Evolutionary conservation across 2,113 vertebrate species (phyloP).

Genomic region (Calonectris borealis): DNA sequence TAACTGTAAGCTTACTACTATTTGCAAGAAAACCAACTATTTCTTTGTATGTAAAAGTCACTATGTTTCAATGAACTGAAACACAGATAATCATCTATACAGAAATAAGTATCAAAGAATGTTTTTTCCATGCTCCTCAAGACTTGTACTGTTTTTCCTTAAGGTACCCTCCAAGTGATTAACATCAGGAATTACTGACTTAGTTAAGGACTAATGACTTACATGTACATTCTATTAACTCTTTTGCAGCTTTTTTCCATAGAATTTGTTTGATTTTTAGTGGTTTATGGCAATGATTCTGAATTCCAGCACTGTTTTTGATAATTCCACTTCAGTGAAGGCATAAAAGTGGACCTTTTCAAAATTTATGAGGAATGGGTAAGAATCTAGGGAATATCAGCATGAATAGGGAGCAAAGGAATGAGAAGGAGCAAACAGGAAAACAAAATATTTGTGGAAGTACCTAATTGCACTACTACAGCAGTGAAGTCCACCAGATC

Average conservation of each 20-base stretch:
- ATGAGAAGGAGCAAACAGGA: background rate
- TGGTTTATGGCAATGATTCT: background rate
- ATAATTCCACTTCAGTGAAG: background rate
- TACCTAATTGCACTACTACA: slow-evolving; percentile 98
- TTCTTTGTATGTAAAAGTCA: background rate
- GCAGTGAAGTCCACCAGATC: slow-evolving; percentile 96
- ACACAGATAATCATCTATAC: background rate
- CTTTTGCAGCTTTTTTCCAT: background rate
- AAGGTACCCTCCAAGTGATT: background rate
- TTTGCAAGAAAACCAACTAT: background rate
- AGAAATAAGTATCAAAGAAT: background rate
- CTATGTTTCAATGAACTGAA: background rate
- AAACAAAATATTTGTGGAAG: background rate
- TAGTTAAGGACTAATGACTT: background rate
- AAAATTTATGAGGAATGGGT: background rate
- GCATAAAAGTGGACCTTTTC: background rate
- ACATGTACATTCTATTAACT: background rate
- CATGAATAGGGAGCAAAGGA: background rate
- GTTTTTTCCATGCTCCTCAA: background rate
- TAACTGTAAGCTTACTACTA: background rate
- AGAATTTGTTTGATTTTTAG: background rate
- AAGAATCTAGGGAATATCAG: background rate
- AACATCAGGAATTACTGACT: background rate
- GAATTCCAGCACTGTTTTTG: background rate
- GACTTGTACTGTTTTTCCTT: background rate